Conservation (phyloP, 2,113 vertebrate genomes). For the Mastomys coucha region DNA sequence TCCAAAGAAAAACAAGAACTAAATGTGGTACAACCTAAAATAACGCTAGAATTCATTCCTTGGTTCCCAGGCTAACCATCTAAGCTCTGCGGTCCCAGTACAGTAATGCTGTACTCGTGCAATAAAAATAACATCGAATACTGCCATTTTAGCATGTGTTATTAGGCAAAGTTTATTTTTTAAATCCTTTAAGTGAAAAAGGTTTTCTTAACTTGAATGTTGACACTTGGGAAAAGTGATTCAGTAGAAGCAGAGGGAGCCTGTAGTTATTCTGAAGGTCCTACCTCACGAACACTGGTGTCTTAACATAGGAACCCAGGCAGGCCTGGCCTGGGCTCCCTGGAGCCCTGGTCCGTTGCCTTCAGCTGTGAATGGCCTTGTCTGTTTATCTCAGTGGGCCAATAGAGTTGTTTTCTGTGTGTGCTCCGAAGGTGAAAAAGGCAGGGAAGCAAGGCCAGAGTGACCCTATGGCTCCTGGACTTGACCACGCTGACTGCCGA, state of each 20-base stretch:
- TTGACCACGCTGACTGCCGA: background rate
- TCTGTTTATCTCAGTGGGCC: background rate
- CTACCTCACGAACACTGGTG: too few relatives aligned
- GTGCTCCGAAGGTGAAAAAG: background rate
- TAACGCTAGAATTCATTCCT: constrained; percentile 42
- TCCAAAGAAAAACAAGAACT: constrained; percentile 51
- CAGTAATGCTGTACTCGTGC: background rate
- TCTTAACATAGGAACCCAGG: background rate
- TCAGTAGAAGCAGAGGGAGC: background rate
- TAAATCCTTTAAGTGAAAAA: background rate
- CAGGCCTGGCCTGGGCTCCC: background rate
- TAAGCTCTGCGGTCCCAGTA: background rate
- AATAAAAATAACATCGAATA: background rate
- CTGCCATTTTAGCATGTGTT: background rate
- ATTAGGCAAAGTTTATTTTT: background rate
- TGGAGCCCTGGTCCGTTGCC: background rate
- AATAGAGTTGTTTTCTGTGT: background rate
- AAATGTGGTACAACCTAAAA: constrained; percentile 15
- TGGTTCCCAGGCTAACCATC: constrained; percentile 5
- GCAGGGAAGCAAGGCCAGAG: background rate
- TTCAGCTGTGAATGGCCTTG: constrained; percentile 9
- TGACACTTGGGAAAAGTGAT: background rate
- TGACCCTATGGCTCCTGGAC: background rate
- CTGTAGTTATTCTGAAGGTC: background rate
- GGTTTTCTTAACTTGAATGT: constrained; percentile 3